phyloP scores from a whole-genome alignment of 2,113 vertebrate species.

The Taurulus bubalis region DNA sequence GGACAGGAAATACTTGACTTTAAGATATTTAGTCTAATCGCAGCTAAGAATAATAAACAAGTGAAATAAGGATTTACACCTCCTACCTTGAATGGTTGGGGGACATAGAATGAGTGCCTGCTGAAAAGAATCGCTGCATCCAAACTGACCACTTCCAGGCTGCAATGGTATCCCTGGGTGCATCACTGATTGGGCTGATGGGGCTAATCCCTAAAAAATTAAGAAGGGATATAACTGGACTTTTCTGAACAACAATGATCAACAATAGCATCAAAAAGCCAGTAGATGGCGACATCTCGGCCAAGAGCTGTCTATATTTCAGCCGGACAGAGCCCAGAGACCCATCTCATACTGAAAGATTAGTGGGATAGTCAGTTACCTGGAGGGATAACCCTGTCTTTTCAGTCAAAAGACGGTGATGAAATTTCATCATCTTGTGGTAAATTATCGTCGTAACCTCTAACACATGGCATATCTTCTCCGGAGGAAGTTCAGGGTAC shows the following conservation, averaged over 20 bases:
- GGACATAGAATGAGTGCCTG: constrained; percentile 97
- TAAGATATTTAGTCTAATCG: not conserved
- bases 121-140: constrained; percentile 94
- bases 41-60: not conserved
- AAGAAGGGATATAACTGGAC: constrained; percentile 1
- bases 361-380: constrained; percentile 2
- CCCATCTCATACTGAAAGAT: not conserved
- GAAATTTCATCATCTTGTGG: not conserved
- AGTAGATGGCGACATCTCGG: constrained; percentile 65
- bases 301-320: not conserved
- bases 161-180: constrained; percentile 95
- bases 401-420: not conserved
- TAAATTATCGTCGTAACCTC: not conserved
- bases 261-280: constrained; percentile 47
- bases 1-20: not conserved
- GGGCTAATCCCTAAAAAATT: constrained; percentile 86
- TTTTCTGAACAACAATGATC: constrained; percentile 3
- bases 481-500: not conserved
- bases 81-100: constrained; percentile 92
- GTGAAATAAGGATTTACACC: not conserved
- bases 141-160: constrained; percentile 93
- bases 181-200: constrained; percentile 91
- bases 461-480: not conserved
- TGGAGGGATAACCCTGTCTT: not conserved
- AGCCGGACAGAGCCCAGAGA: constrained; percentile 7